Percentiles rank a stretch among this genome's conserved stretches.
Conservation (phyloP, 1,140 invertebrate species). For the Elysia chlorotica region DNA sequence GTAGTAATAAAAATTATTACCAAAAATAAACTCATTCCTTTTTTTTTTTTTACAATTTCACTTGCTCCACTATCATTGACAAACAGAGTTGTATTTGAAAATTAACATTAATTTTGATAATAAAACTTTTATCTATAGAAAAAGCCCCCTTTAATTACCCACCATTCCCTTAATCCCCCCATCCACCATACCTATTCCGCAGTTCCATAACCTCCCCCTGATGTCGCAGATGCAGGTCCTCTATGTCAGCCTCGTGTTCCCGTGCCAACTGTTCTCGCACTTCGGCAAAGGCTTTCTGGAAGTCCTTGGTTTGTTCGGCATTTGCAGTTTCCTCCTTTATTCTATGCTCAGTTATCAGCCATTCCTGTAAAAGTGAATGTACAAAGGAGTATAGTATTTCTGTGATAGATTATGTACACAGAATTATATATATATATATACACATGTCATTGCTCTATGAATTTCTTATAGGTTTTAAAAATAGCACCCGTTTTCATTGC, state of each 20-base stretch:
- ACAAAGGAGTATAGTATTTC: neutral
- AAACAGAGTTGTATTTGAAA: too few species aligned
- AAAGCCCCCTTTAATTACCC: too few species aligned
- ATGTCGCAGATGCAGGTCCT: neutral
- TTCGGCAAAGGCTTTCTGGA: neutral
- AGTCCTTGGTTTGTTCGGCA: neutral
- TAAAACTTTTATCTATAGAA: too few species aligned
- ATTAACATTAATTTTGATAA: too few species aligned
- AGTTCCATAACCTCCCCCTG: neutral
- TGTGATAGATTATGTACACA: neutral
- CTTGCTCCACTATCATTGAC: neutral
- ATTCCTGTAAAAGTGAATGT: neutral
- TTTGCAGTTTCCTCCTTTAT: neutral
- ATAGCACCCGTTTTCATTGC: too few species aligned
- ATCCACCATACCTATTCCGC: neutral
- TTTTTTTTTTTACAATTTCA: neutral
- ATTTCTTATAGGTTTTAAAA: too few species aligned
- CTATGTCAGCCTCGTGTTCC: constrained; percentile 3
- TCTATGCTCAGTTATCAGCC: neutral
- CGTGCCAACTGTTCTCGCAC: neutral
- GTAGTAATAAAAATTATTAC: too few species aligned
- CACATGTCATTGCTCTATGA: too few species aligned
- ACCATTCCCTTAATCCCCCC: too few species aligned
- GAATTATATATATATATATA: neutral
- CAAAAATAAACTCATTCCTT: neutral